Conservation (phyloP, 1,140 invertebrate genomes). For the Heliconius melpomene region DNA sequence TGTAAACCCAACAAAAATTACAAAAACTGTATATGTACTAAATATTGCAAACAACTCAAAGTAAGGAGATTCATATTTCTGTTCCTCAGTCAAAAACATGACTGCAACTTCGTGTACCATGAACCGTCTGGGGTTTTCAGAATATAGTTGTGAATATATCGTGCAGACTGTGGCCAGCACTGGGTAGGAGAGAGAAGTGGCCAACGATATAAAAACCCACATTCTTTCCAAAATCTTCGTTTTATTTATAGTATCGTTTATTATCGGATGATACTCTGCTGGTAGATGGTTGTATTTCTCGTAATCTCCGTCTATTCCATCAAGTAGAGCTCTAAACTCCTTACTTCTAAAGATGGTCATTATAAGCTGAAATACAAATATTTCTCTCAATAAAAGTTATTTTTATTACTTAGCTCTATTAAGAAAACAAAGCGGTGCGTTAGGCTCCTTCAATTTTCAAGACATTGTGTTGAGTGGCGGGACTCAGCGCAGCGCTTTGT, state of each 20-base stretch:
- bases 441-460: no score
- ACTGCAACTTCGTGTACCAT: conserved; percentile 41
- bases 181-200: conserved; percentile 24
- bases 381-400: no score
- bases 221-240: conserved; percentile 33
- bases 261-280: conserved; percentile 31
- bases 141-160: conserved; percentile 35
- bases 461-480: no score
- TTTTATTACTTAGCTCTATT: no score
- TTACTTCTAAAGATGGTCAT: conserved; percentile 28
- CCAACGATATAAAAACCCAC: conserved; percentile 32
- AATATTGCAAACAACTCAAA: conserved; percentile 38
- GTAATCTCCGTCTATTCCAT: conserved; percentile 39
- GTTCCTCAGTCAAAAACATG: conserved; percentile 31
- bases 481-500: no score
- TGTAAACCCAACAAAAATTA: conserved; percentile 38
- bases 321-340: conserved; percentile 34
- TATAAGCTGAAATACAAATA: neutral
- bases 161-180: conserved; percentile 32
- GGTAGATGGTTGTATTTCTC: conserved; percentile 40
- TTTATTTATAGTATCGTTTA: conserved; percentile 32
- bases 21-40: conserved; percentile 23
- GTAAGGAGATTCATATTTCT: conserved; percentile 38
- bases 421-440: no score
- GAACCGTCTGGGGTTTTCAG: conserved; percentile 38